Evolutionary conservation across 2,888 invertebrate species (phyloP).

Genomic region (Lucinisca nassula): DNA sequence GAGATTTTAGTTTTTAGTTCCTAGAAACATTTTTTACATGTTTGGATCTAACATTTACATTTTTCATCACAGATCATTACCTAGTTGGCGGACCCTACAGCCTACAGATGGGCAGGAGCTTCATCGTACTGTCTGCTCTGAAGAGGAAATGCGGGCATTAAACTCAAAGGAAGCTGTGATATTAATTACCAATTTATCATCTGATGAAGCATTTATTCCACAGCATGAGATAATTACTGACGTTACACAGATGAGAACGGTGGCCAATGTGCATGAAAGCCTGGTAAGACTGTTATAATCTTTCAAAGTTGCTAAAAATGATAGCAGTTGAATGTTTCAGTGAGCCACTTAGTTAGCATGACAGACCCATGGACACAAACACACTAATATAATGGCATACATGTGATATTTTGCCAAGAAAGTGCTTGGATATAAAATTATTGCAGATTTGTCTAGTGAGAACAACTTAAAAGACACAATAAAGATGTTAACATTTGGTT

Average conservation of each 20-base stretch:
- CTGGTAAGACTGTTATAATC: constrained; percentile 90
- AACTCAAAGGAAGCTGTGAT: constrained; percentile 97
- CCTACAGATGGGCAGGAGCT: constrained; percentile 82
- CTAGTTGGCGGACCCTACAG: constrained; percentile 90
- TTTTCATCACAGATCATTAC: constrained; percentile 89
- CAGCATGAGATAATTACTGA: constrained; percentile 96
- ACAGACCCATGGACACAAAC: too few relatives aligned
- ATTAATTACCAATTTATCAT: constrained; percentile 94
- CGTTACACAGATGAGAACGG: constrained; percentile 93
- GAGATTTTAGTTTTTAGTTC: too few relatives aligned
- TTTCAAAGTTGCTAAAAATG: not conserved
- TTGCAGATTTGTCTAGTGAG: too few relatives aligned
- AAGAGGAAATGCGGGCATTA: constrained; percentile 93
- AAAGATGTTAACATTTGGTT: too few relatives aligned
- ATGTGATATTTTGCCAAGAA: too few relatives aligned
- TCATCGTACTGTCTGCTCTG: constrained; percentile 90
- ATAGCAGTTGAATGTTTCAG: too few relatives aligned
- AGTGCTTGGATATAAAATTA: too few relatives aligned
- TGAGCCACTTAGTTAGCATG: too few relatives aligned
- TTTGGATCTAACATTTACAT: too few relatives aligned
- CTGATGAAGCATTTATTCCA: constrained; percentile 94
- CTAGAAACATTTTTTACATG: too few relatives aligned
- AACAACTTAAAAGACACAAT: too few relatives aligned
- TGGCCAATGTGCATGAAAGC: constrained; percentile 97
- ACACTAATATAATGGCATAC: too few relatives aligned